Conservation (phyloP, 2,888 invertebrate genomes). For the Pyrgus malvae region DNA sequence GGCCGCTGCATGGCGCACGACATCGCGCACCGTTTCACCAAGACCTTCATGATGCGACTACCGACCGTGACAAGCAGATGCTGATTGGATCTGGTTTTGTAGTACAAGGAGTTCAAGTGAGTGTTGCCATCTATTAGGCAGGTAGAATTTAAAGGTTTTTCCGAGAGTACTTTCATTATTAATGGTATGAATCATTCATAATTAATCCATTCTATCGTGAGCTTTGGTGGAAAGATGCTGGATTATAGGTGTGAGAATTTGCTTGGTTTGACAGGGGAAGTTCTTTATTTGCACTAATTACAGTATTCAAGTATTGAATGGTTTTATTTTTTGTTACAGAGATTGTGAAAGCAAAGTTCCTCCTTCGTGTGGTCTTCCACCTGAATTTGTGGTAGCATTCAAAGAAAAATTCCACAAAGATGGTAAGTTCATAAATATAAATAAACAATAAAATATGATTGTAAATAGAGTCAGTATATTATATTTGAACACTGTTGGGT, state of each 20-base stretch:
- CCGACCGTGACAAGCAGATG: conserved; percentile 94
- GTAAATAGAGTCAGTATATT: neutral
- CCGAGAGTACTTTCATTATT: no score
- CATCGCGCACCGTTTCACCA: conserved; percentile 94
- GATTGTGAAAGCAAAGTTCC: conserved; percentile 96
- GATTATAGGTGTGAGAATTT: no score
- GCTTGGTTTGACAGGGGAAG: no score
- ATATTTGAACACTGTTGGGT: no score
- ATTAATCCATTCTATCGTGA: no score
- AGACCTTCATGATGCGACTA: conserved; percentile 93
- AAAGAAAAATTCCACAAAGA: conserved; percentile 87
- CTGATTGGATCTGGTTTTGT: conserved; percentile 90
- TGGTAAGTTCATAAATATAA: conserved; percentile 51
- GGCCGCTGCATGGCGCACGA: conserved; percentile 89
- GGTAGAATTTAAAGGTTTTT: no score
- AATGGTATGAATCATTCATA: no score
- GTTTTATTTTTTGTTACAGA: conserved; percentile 51
- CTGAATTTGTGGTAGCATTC: conserved; percentile 91
- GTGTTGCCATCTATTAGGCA: neutral
- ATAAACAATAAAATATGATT: neutral
- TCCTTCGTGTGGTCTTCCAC: conserved; percentile 95
- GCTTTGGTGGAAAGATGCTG: no score
- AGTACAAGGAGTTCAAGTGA: conserved; percentile 95
- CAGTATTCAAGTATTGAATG: neutral
- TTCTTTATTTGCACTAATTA: no score